Evolutionary conservation across 1,140 invertebrate species (phyloP).

Genomic region (Nixonia krombeini): DNA sequence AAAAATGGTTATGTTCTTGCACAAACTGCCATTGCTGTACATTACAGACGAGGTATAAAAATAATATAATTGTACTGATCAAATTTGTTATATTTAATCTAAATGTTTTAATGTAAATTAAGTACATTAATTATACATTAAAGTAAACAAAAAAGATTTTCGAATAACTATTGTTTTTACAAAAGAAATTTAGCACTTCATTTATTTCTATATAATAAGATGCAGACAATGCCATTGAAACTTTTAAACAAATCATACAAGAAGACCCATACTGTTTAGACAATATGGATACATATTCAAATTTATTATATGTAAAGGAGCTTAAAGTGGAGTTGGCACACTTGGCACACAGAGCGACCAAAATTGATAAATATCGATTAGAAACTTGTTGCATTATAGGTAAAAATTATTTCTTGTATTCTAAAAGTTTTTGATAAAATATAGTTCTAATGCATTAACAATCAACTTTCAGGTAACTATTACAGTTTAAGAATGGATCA

Average conservation of each 20-base stretch:
- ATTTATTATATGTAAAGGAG: slow-evolving; percentile 95
- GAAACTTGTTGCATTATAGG: slow-evolving; percentile 99
- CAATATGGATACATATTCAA: slow-evolving; percentile 97
- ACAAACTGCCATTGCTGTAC: slow-evolving; percentile 92
- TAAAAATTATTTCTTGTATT: slow-evolving; percentile 64
- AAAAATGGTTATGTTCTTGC: slow-evolving; percentile 92
- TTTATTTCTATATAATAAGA: slow-evolving; percentile 74
- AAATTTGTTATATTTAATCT: slow-evolving; percentile 15
- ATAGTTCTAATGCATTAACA: slow-evolving; percentile 3
- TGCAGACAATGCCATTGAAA: slow-evolving; percentile 89
- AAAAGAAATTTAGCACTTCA: slow-evolving; percentile 13
- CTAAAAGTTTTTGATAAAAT: background rate
- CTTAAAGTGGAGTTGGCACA: slow-evolving; percentile 92
- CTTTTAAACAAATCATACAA: slow-evolving; percentile 86
- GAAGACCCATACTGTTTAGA: slow-evolving; percentile 94
- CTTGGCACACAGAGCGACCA: slow-evolving; percentile 92
- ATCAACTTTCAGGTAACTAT: slow-evolving; percentile 87
- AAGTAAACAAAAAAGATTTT: too few relatives aligned
- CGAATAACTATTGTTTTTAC: too few relatives aligned
- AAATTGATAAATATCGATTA: slow-evolving; percentile 96
- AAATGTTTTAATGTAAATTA: too few relatives aligned
- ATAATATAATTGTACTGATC: too few relatives aligned
- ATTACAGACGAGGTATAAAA: slow-evolving; percentile 93
- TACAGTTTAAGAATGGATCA: slow-evolving; percentile 97
- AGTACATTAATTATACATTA: too few relatives aligned